Conservation (phyloP, 2,797 vertebrate genomes). For the Xiphophorus birchmanni region DNA sequence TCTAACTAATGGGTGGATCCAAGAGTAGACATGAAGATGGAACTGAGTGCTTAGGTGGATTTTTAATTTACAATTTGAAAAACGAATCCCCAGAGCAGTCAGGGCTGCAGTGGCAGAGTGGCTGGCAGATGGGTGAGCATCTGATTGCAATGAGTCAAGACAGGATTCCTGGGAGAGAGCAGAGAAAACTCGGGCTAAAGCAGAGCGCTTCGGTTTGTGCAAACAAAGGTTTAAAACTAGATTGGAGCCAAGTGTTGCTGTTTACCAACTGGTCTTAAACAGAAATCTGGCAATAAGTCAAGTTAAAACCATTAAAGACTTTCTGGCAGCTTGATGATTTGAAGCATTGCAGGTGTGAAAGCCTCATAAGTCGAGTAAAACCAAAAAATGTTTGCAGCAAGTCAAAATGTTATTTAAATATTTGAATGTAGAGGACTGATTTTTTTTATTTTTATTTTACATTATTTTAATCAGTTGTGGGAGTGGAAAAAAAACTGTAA, state of each 20-base stretch:
- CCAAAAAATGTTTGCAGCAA: background rate
- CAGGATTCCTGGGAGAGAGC: background rate
- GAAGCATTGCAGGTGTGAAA: background rate
- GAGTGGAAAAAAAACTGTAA: background rate
- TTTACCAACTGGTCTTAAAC: slow-evolving; percentile 1
- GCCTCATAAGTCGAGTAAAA: background rate
- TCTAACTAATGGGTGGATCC: background rate
- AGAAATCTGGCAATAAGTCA: background rate
- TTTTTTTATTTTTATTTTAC: background rate
- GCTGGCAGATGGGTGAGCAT: slow-evolving; percentile 8
- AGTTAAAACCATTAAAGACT: background rate
- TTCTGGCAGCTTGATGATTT: background rate
- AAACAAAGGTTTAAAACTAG: slow-evolving; percentile 12
- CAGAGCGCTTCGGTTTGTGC: background rate
- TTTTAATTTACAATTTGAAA: background rate
- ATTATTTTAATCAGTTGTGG: background rate
- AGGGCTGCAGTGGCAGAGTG: background rate
- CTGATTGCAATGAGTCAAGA: slow-evolving; percentile 1
- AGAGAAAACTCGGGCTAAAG: background rate
- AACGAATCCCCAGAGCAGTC: background rate
- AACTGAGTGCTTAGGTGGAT: background rate
- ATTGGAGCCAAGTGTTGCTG: background rate
- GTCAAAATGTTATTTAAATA: slow-evolving; percentile 14
- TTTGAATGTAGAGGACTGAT: background rate
- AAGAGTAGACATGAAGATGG: background rate